Base-by-base conservation (phyloP, 1,140 invertebrate genomes). In the Drosophila yakuba region DNA sequence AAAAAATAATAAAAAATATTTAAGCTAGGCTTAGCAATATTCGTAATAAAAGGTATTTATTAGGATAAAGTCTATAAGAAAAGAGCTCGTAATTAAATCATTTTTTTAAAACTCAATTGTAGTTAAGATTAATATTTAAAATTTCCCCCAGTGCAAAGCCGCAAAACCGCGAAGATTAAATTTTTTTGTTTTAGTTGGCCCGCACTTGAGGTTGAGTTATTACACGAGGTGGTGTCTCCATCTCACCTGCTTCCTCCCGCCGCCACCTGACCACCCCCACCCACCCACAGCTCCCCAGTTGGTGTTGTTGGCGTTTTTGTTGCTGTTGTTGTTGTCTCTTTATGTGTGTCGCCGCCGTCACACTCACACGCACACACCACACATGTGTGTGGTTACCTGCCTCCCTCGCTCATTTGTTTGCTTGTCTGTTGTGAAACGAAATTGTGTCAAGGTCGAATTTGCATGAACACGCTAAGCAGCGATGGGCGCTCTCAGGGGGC, bases 391-490 rank as follows among this genome's bases (percentile, higher is more conserved):
- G 52, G 35, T 10, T 55, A 52, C 67, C 39, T 75, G 52, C 83
- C 82, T 77, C 78, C 83, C 78, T 71, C 78, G 74, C 78, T 78
- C 82, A 66, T 80, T 77, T 88, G 72, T 88, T 89, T 89, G 83
- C 80, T 89, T 82, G 48, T 88, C 79, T 83, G 84, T 88, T 89
- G 77, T 88, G 83, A 89, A 88, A 89, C 73, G 76, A 74, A 88
- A 88, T 88, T 88, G 83, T 88, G 83, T 88, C 83, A 88, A 88
- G 83, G 83, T 89, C 83, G 73, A 83, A 88, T 88, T 88, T 88
- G 85, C 83, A 88, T 88, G 84, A 88, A 83, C 84, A 89, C 76
- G 83, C 76, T 88, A 88, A 88, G 84, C 84, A 74, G 51, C 39
- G 32, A 51, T 39, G 39, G 67, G 35, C 15, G 67, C 41, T 51